A percentile compares a stretch with the other conserved stretches of the same genome.
These are phyloP conservation scores for Haliclystus octoradiatus DNA, from an alignment of 30 jellyfish, hydroid and myxozoan genomes.

Conservation along the genomic window DNA sequence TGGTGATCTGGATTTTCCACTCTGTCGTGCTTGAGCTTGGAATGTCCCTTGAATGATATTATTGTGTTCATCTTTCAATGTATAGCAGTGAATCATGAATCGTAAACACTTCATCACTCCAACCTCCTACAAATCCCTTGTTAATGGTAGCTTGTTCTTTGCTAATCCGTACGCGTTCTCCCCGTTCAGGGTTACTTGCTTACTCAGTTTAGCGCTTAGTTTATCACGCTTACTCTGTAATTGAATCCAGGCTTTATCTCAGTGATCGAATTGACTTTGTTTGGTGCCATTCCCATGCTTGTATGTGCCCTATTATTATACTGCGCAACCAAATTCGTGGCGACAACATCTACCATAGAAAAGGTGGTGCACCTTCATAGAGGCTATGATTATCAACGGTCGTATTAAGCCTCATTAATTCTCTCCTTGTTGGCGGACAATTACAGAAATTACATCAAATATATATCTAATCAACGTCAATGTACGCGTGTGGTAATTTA, in stretches of 20 bases:
- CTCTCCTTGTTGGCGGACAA: too few relatives aligned
- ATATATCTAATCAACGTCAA: too few relatives aligned
- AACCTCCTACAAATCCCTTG: not conserved
- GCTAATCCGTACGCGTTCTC: not conserved
- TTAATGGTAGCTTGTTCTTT: not conserved
- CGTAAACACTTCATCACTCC: not conserved
- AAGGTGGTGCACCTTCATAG: too few relatives aligned
- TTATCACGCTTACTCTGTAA: not conserved
- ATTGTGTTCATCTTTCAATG: not conserved
- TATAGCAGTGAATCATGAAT: not conserved
- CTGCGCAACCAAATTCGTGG: not conserved
- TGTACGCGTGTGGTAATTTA: too few relatives aligned
- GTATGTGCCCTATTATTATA: not conserved
- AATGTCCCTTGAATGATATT: not conserved
- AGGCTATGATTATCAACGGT: too few relatives aligned
- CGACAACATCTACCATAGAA: not conserved
- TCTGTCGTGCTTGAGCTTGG: not conserved
- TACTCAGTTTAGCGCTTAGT: not conserved
- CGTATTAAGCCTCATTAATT: too few relatives aligned
- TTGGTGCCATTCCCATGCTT: not conserved
- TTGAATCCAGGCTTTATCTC: not conserved
- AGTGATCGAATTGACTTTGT: not conserved
- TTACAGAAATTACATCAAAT: too few relatives aligned
- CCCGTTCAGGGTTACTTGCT: not conserved
- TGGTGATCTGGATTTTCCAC: constrained; percentile 8